Base-by-base conservation (phyloP, 2,113 vertebrate genomes). In the Origma solitaria region DNA sequence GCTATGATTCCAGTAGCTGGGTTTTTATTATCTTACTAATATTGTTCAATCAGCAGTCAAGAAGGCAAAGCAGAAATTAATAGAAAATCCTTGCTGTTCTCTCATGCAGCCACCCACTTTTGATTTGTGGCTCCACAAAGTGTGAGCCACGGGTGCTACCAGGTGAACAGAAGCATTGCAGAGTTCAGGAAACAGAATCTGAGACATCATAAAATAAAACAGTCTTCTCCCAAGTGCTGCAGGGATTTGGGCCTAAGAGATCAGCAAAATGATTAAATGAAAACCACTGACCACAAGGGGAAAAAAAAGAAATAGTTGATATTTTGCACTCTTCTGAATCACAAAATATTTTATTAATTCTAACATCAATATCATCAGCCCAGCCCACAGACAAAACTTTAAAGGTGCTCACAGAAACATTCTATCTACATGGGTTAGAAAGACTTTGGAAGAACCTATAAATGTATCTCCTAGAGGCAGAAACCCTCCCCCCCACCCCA, bases 291-390 rank as follows among this genome's bases (percentile, higher is more conserved):
- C 16, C 9, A 19, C 42, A 66, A 45, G 20, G 18, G 42, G 17
- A 44, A 44, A 58, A 56, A 44, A 40, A 68, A 50, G 9, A 56
- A 54, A 54, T 1, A 27, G 15, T 54, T 82, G 50, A 37, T 79
- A 69, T 49, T 62, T 93, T 20, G 60, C 56, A 88, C 28, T 73
- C n/a, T 62, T 60, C 15, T 12, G 61, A 96, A 71, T 86, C 62
- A 86, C 37, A 91, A 95, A 97, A 94, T 70, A 93, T 76, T 97
- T 96, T 97, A 97, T 97, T 97, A 90, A 78, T 80, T 92, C 50
- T 82, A 89, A 71, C 42, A 89, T 60, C 13, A 31, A 20, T 65
- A 84, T 80, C 60, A 91, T 83, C 90, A 90, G 70, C 88, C 58
- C 37, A 64, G 51, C 44, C 73, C 64, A 56, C 35, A 88, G 85